Base-by-base conservation (phyloP, 1,140 invertebrate genomes). In the Trichogramma pretiosum region DNA sequence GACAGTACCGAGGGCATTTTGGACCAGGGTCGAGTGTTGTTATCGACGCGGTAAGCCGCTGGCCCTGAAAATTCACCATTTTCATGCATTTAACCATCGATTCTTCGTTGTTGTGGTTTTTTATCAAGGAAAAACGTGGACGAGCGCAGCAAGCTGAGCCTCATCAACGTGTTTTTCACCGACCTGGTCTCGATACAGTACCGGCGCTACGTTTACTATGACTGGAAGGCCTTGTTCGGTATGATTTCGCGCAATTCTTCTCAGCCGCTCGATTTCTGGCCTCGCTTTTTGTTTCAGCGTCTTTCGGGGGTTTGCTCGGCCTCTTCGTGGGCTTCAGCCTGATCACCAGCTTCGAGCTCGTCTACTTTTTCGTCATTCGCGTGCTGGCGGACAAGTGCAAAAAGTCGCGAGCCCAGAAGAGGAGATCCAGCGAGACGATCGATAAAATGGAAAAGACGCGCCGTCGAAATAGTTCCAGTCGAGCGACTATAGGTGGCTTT, bases 271-370 rank as follows among this genome's bases (percentile, higher is more conserved):
- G n/a, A n/a, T n/a, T n/a, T n/a, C n/a, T n/a, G n/a, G n/a, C n/a
- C n/a, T n/a, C n/a, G n/a, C 14, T 33, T n/a, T 48, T 13, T 11
- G 45, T 76, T 74, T 57, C 64, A 84, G 82, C 79, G 54, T 77
- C 77, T n/a, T 81, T 82, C 54, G 81, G 82, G 0, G 81, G 81
- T 7, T 62, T 83, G 0, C 56, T 83, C 1, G 77, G 80, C 16
- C 58, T 83, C 17, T 80, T 82, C 59, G 68, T 80, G 19, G 82
- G 81, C 2, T 83, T 83, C 56, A 83, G 79, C 38, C 68, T 84
- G n/a, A 77, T 83, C 43, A 78, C 80, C 1, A 74, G 71, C 1
- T 76, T 82, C 32, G 82, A 84, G 58, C 64, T 84, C 30, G 18
- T 82, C 4, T 77, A 83, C 46, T 83, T 81, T 53, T 76, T 83